Conservation (phyloP, 2,797 vertebrate species). For the Rhabdophis nuchalis region DNA sequence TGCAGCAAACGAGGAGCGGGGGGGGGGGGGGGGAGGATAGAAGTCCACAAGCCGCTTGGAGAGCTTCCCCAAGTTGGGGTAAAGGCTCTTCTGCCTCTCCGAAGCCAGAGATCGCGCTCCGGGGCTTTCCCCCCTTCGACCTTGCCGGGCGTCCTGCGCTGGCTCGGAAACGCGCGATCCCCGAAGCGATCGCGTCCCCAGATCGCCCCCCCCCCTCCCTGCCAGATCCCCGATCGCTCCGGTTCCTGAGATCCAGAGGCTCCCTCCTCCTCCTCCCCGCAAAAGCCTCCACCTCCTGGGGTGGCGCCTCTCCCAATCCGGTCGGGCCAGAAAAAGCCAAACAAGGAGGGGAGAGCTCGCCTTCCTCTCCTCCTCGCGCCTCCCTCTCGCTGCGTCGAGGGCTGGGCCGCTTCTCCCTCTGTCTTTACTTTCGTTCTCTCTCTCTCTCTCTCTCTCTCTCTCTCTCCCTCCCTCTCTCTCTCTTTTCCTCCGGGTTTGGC, state of each 20-base stretch:
- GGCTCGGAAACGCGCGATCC: not conserved
- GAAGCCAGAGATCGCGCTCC: not conserved
- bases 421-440: not conserved
- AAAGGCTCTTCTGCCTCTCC: not conserved
- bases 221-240: not conserved
- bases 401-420: not conserved
- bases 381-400: not conserved
- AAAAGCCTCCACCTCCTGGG: not conserved
- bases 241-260: not conserved
- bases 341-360: not conserved
- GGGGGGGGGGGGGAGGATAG: no score
- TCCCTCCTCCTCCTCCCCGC: not conserved
- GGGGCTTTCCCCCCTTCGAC: not conserved
- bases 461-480: not conserved
- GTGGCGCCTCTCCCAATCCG: not conserved
- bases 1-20: not conserved
- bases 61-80: not conserved
- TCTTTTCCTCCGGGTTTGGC: not conserved
- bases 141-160: not conserved
- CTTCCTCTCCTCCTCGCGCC: not conserved
- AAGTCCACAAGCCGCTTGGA: not conserved
- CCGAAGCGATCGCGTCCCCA: no score
- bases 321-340: not conserved
- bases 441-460: not conserved
- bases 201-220: no score